Evolutionary conservation across 2,797 vertebrate genomes (phyloP), one percentile per base, ranked within the genome.

Genomic region (Tiaroga cobitis): DNA sequence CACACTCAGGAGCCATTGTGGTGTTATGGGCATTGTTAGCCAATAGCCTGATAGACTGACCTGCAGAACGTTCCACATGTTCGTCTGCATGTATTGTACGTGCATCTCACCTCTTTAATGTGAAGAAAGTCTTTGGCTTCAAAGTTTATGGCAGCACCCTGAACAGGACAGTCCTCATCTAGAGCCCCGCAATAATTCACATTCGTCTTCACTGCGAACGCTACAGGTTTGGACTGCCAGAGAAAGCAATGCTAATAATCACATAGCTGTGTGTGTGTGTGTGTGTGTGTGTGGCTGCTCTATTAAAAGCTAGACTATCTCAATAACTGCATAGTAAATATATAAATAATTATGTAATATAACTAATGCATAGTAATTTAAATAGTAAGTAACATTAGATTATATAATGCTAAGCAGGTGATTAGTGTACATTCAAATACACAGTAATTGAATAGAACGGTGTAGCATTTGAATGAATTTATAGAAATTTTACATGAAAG

Each of bases 101-200:
- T 80, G 65, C 43, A 51, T 26, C 93, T 96, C 90, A 98, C 98
- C 97, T 99, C 98, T 95, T 98, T 99, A 95, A 99, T 98, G 94
- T 99, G 98, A 94, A 99, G 96, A 94, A 99, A 99, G 94, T 99
- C 98, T 97, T 98, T 99, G 96, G 97, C 96, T 95, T 99, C 98
- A 15, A 99, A 99, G 92, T 98, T 98, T 94, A 99, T 97, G 92
- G 97, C 98, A 87, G 97, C 96, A 93, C 97, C 98, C 93, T 98
- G 98, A 93, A 99, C 96, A 1, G 98, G 98, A 93, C 97, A 98
- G 93, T 98, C 97, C 93, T 98, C 98, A 49, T 99, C 98, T 92
- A 98, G 94, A 68, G 96, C 96, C 15, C 98, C 98, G 75, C 97
- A 98, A 95, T 99, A 99, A 93, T 96, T 97, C 94, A 99, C 97